These are phyloP conservation scores for Tenthredo mesomela DNA, from an alignment of 2,888 invertebrate species.

Conservation along the genomic window DNA sequence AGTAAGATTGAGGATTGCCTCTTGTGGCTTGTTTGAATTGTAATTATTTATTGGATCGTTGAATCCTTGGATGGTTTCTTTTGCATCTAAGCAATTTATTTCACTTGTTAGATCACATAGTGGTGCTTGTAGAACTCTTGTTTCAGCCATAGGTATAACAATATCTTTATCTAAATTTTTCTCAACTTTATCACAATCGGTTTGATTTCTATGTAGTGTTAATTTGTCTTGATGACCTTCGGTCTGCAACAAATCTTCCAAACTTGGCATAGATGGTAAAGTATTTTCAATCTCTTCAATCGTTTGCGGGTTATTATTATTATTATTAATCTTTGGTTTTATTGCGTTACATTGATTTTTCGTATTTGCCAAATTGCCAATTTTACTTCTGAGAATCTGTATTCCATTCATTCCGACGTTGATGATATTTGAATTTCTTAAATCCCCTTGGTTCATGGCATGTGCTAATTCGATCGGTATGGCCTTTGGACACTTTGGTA, in stretches of 20 bases:
- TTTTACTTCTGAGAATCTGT: background rate
- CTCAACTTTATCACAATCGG: background rate
- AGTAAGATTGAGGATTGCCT: background rate
- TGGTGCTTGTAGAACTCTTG: background rate
- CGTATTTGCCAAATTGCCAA: background rate
- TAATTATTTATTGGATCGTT: background rate
- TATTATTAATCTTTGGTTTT: background rate
- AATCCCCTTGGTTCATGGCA: conserved; percentile 12
- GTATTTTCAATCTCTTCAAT: background rate
- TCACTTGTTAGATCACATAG: background rate
- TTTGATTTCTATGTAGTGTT: background rate
- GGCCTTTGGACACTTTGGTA: conserved; percentile 36
- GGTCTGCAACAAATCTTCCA: conserved; percentile 15
- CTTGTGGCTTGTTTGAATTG: background rate
- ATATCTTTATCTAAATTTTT: background rate
- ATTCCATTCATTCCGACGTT: background rate
- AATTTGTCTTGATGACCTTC: background rate
- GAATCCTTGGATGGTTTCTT: background rate
- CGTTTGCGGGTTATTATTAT: no score
- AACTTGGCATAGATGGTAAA: conserved; percentile 50
- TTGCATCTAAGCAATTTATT: background rate
- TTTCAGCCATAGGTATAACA: background rate
- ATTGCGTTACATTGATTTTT: background rate
- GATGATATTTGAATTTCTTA: background rate
- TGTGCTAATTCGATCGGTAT: conserved; percentile 37